Conservation (phyloP, 2,797 vertebrate genomes). For the Nothura maculosa region DNA sequence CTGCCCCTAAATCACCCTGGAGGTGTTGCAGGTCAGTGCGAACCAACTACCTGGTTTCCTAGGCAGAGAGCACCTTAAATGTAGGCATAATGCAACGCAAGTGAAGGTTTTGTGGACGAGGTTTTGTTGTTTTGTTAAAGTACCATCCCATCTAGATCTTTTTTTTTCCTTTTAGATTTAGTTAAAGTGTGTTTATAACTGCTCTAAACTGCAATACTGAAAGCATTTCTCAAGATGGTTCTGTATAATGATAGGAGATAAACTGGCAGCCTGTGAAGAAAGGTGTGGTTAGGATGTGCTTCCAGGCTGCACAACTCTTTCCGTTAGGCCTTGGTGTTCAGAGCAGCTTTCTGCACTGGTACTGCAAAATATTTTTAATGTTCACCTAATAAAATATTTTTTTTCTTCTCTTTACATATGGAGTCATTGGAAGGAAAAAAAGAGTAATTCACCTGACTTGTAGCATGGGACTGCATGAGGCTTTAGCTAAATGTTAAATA, state of each 20-base stretch:
- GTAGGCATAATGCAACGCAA: not conserved
- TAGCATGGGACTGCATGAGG: not conserved
- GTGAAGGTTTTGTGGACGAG: not conserved
- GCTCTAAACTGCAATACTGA: not conserved
- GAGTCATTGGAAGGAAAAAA: not conserved
- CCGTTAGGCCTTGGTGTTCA: not conserved
- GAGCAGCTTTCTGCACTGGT: not conserved
- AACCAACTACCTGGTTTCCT: not conserved
- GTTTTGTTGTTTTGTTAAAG: not conserved
- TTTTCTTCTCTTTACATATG: fast-evolving
- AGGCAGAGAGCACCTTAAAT: not conserved
- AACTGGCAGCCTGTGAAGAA: not conserved
- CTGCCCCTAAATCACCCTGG: not conserved
- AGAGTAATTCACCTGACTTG: not conserved
- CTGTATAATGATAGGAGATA: not conserved
- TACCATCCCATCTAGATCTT: not conserved
- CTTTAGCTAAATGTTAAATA: not conserved
- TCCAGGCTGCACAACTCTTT: not conserved
- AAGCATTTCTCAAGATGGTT: not conserved
- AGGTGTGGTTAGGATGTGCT: not conserved
- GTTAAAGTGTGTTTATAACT: not conserved
- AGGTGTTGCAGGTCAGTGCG: not conserved
- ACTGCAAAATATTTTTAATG: not conserved
- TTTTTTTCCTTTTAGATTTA: not conserved
- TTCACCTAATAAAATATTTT: not conserved